These are phyloP conservation scores for Glareola pratincola DNA, from an alignment of 2,113 vertebrate species.

Conservation along the genomic window DNA sequence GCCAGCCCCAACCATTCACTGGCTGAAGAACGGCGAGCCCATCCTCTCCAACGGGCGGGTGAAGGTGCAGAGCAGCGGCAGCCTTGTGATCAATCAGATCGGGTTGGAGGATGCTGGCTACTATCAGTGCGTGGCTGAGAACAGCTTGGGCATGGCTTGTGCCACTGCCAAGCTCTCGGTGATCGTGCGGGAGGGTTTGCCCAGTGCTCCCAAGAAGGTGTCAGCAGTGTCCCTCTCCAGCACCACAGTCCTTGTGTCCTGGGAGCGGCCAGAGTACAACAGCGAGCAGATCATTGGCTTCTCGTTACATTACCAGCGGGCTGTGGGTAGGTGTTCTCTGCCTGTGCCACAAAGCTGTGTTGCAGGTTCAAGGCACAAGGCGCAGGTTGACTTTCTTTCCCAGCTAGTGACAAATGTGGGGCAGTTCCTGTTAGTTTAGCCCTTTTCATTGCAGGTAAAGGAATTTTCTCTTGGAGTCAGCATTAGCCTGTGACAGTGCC, in stretches of 20 bases:
- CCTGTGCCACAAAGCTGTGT: neutral
- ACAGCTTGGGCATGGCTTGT: conserved; percentile 88
- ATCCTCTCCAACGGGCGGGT: conserved; percentile 86
- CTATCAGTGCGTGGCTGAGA: conserved; percentile 96
- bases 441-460: neutral
- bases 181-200: conserved; percentile 91
- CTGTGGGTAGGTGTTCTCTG: conserved; percentile 75
- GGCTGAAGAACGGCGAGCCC: conserved; percentile 88
- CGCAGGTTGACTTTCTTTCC: neutral
- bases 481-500: neutral
- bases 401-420: neutral
- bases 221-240: conserved; percentile 85
- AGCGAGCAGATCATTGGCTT: conserved; percentile 96
- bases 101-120: conserved; percentile 90
- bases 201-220: conserved; percentile 88
- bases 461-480: neutral
- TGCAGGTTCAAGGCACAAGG: neutral
- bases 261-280: conserved; percentile 91
- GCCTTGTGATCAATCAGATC: conserved; percentile 95
- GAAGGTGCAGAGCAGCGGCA: conserved; percentile 87
- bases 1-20: conserved; percentile 82
- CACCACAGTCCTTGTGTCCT: conserved; percentile 85
- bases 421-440: neutral
- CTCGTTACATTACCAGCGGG: conserved; percentile 91
- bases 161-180: conserved; percentile 89